A percentile compares a stretch with the other conserved stretches of the same genome.
These are phyloP conservation scores for Eulemur rubriventer DNA, from an alignment of 2,797 vertebrate genomes.

Conservation along the genomic window DNA sequence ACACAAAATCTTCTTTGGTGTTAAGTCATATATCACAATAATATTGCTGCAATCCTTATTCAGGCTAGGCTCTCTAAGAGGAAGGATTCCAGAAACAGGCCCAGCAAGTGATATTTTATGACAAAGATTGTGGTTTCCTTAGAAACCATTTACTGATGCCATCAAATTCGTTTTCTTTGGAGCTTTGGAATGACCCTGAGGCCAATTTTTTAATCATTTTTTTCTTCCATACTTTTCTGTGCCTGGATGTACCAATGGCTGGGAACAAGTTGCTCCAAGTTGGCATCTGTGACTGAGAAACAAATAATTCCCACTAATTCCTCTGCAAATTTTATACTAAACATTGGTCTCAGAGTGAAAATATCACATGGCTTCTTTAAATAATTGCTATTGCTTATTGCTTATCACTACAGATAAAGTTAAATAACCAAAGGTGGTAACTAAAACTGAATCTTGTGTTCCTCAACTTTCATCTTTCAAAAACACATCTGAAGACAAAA, in stretches of 20 bases:
- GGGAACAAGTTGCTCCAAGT: constrained; percentile 46
- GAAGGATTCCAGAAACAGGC: constrained; percentile 21
- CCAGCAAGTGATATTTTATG: constrained; percentile 58
- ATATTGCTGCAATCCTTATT: neutral
- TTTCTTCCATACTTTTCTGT: constrained; percentile 54
- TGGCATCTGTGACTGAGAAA: constrained; percentile 35
- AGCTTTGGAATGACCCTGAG: constrained; percentile 15
- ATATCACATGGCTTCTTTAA: constrained; percentile 52
- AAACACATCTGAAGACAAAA: constrained; percentile 23
- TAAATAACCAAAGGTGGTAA: constrained; percentile 37
- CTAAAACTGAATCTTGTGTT: constrained; percentile 25
- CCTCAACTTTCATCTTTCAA: constrained; percentile 42
- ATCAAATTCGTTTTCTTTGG: constrained; percentile 55
- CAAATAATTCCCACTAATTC: constrained; percentile 53
- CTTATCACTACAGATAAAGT: constrained; percentile 33
- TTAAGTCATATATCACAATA: constrained; percentile 41
- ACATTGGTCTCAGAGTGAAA: constrained; percentile 30
- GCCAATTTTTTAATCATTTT: constrained; percentile 58
- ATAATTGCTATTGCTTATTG: constrained; percentile 29
- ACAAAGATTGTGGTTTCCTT: constrained; percentile 35
- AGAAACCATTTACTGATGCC: constrained; percentile 16
- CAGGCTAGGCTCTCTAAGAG: neutral
- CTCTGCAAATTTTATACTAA: constrained; percentile 49
- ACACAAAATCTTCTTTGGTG: neutral
- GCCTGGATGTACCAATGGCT: neutral